These are phyloP conservation scores for Diadophis punctatus DNA, from an alignment of 2,113 vertebrate genomes.

Conservation along the genomic window DNA sequence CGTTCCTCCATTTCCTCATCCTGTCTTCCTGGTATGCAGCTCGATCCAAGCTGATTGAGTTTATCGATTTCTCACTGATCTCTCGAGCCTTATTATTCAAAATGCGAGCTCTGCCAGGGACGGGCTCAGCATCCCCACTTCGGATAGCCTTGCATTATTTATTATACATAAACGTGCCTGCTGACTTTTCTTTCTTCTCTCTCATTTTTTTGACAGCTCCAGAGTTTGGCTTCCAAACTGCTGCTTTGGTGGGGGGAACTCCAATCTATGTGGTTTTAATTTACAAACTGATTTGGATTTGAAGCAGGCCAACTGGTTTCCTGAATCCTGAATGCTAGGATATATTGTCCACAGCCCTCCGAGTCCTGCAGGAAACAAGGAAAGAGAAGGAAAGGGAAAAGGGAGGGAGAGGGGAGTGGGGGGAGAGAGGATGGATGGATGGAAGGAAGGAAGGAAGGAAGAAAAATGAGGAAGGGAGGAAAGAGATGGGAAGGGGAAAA, in stretches of 20 bases:
- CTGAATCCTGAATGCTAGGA: neutral
- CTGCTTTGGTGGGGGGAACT: neutral
- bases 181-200: neutral
- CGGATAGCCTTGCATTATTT: constrained; percentile 37
- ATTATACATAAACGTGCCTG: constrained; percentile 33
- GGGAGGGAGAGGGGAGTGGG: too few relatives aligned
- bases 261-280: neutral
- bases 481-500: too few relatives aligned
- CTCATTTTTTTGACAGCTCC: neutral
- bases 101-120: constrained; percentile 32
- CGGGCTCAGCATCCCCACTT: neutral
- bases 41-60: constrained; percentile 47
- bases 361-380: neutral
- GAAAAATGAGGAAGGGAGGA: too few relatives aligned
- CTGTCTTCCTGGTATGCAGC: constrained; percentile 3
- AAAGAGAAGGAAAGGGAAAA: neutral
- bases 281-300: neutral
- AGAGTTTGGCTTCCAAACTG: neutral
- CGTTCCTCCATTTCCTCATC: constrained; percentile 5
- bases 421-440: too few relatives aligned
- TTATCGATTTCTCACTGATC: constrained; percentile 58
- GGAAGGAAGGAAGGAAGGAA: too few relatives aligned
- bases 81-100: constrained; percentile 39
- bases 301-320: neutral
- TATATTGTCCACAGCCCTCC: too few relatives aligned